Evolutionary conservation across 2,113 vertebrate genomes (phyloP).

Genomic region (Rhea pennata): DNA sequence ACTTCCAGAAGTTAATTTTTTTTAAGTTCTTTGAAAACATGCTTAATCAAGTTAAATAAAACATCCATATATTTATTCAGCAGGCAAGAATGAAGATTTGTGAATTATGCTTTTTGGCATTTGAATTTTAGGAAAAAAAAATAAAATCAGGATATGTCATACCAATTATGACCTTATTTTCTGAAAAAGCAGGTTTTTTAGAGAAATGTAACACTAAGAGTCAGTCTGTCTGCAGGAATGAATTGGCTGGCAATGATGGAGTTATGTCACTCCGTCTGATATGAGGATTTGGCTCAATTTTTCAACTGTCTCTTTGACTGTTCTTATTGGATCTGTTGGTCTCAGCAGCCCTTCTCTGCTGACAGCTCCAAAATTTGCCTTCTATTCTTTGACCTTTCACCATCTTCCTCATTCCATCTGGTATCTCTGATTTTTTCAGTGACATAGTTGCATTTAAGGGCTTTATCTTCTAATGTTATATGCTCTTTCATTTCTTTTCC

Average conservation of each 20-base stretch:
- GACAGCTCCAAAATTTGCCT: neutral
- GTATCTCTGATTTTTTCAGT: neutral
- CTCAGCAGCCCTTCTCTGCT: neutral
- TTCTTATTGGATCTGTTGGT: neutral
- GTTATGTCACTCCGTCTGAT: neutral
- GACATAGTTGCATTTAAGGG: neutral
- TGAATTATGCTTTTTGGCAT: neutral
- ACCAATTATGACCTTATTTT: neutral
- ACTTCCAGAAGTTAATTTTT: slow-evolving; percentile 26
- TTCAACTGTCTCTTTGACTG: neutral
- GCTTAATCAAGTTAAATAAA: slow-evolving; percentile 16
- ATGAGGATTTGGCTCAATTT: neutral
- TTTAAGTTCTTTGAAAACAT: neutral
- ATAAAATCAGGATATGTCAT: neutral
- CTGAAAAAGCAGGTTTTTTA: neutral
- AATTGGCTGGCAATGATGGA: neutral
- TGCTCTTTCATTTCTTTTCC: neutral
- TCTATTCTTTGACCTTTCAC: neutral
- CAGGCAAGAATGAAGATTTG: neutral
- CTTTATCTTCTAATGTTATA: neutral
- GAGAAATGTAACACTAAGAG: neutral
- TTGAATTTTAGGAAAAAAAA: neutral
- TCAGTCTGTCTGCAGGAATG: neutral
- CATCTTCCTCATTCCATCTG: neutral
- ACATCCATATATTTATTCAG: neutral